These are phyloP conservation scores for Phenacoccus solenopsis DNA, from an alignment of 1,140 invertebrate genomes.

Conservation along the genomic window DNA sequence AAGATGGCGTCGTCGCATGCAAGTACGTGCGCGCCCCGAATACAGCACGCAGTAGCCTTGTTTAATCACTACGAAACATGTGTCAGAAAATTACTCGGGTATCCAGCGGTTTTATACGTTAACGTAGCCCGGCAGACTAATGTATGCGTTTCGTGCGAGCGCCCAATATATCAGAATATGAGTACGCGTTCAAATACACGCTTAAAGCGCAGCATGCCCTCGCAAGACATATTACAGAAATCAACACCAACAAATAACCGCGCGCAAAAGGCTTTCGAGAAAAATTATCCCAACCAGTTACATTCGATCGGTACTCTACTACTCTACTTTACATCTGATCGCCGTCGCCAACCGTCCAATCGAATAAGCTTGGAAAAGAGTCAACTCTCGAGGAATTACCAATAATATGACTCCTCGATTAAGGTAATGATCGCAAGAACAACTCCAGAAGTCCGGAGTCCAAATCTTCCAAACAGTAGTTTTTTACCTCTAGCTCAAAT, in stretches of 20 bases:
- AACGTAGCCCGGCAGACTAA: background rate
- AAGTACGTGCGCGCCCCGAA: background rate
- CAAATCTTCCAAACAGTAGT: no score
- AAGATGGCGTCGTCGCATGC: slow-evolving; percentile 9
- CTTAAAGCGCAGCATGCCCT: background rate
- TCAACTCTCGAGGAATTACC: no score
- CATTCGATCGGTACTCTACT: no score
- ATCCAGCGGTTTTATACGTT: slow-evolving; percentile 11
- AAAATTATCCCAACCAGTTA: no score
- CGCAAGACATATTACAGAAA: slow-evolving; percentile 8
- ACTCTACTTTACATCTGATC: no score
- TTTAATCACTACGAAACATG: slow-evolving; percentile 16
- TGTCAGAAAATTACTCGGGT: slow-evolving; percentile 14
- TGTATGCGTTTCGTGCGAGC: slow-evolving; percentile 14
- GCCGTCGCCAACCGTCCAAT: no score
- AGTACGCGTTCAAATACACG: slow-evolving; percentile 11
- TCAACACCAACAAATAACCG: slow-evolving; percentile 10
- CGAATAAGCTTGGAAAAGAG: no score
- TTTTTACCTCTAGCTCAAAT: no score
- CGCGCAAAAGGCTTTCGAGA: no score
- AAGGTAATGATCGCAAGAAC: no score
- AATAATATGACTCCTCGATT: no score
- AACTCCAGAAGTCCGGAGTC: no score
- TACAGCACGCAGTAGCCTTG: slow-evolving; percentile 8
- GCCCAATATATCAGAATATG: slow-evolving; percentile 12